Evolutionary conservation across 2,113 vertebrate genomes (phyloP), one percentile per base, ranked within the genome.

Genomic region (Agelaius phoeniceus): DNA sequence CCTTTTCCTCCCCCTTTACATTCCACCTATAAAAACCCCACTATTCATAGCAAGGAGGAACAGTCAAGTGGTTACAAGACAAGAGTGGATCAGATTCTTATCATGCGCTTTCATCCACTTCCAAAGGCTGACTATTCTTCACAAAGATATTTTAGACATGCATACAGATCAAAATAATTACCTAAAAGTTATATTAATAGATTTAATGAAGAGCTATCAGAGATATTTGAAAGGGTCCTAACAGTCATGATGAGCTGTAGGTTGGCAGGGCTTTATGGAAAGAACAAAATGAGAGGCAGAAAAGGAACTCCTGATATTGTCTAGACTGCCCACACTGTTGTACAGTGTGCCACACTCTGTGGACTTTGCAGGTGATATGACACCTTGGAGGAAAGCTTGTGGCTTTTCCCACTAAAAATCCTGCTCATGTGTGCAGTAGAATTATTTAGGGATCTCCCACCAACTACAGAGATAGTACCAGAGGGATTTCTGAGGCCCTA

Each of bases 111-210:
- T 66, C 59, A 88, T 68, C 65, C 48, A 43, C 61, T 93, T 87
- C 48, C 66, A 95, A 68, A 86, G 61, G 63, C 51, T 78, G 62
- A 73, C n/a, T 89, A 5, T 81, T 89, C 93, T 77, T 82, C 81
- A 49, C 41, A 94, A 87, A 91, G 93, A 58, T 52, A 90, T 94
- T 95, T 95, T 71, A 95, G 63, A 87, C 48, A 71, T 7, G 73
- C 8, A 37, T 37, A 79, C 19, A 90, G 77, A 90, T 94, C 72
- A 92, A 96, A 97, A 89, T 87, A 96, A 81, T 90, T 92, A 90
- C 49, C 71, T 87, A 76, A 41, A 90, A 66, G 76, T 72, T 80
- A 48, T 52, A 97, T 93, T 93, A 94, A 90, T 89, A 93, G 94
- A 81, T 51, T 66, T 92, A 96, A 95, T 76, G 78, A 87, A 85